Conservation (phyloP, 2,797 vertebrate species). For the Clarias pachynema region DNA sequence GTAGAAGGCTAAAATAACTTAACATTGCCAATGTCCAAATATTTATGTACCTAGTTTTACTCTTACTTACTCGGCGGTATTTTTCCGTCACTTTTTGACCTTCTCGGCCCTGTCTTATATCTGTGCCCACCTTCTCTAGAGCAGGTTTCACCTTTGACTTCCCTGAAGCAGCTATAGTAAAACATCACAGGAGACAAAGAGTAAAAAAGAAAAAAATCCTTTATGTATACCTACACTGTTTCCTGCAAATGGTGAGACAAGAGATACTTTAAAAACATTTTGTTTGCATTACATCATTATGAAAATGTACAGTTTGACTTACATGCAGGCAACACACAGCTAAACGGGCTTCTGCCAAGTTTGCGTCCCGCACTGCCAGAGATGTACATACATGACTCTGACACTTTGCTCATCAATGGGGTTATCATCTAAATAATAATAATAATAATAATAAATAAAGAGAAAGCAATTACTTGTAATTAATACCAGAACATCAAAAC, state of each 20-base stretch:
- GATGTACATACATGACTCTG: constrained; percentile 82
- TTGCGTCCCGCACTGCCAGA: constrained; percentile 63
- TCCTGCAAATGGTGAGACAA: neutral
- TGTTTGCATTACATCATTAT: neutral
- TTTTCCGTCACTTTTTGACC: constrained; percentile 32
- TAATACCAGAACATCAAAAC: neutral
- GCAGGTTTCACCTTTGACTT: constrained; percentile 75
- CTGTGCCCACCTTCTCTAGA: constrained; percentile 70
- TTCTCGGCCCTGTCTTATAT: constrained; percentile 40
- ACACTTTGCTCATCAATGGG: constrained; percentile 80
- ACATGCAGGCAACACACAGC: constrained; percentile 69
- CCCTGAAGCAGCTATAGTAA: constrained; percentile 65
- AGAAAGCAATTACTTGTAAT: neutral
- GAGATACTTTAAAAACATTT: neutral
- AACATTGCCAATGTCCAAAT: neutral
- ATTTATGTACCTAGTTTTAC: neutral
- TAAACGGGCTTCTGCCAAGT: constrained; percentile 61
- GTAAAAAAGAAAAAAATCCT: neutral
- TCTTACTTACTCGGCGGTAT: constrained; percentile 55
- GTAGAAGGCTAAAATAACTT: neutral
- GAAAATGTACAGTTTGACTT: constrained; percentile 60
- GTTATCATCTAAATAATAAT: constrained; percentile 69
- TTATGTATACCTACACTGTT: neutral
- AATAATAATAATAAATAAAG: neutral
- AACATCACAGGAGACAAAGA: constrained; percentile 4